Conservation (phyloP, 2,888 invertebrate genomes). For the Trissolcus japonicus region DNA sequence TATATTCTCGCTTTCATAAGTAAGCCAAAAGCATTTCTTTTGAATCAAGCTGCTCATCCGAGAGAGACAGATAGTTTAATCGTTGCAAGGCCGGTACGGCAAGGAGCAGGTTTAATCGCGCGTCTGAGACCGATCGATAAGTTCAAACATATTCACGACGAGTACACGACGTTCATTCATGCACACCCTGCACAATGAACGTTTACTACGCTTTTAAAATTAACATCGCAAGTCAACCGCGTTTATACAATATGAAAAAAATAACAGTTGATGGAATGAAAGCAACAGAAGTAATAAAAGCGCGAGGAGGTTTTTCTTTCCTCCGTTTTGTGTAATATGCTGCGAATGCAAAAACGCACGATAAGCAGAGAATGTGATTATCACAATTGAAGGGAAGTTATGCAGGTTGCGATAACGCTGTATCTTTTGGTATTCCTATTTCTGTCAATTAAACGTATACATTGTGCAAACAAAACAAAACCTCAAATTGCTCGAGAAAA, state of each 20-base stretch:
- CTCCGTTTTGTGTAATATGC: constrained; percentile 11
- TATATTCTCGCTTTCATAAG: too few species aligned
- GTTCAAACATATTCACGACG: constrained; percentile 56
- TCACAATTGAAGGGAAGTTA: constrained; percentile 18
- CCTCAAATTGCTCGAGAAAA: too few species aligned
- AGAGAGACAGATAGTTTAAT: constrained; percentile 24
- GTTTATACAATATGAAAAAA: neutral
- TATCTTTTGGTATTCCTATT: neutral
- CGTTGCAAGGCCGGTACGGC: constrained; percentile 39
- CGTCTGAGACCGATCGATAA: constrained; percentile 60
- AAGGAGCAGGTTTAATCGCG: constrained; percentile 47
- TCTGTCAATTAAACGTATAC: neutral
- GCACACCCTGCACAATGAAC: constrained; percentile 58
- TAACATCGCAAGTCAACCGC: constrained; percentile 15
- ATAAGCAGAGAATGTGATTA: constrained; percentile 21
- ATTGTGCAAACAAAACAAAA: too few species aligned
- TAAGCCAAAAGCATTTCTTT: constrained; percentile 10
- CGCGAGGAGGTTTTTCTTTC: neutral
- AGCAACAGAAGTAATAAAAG: constrained; percentile 1
- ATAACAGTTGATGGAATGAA: constrained; percentile 1
- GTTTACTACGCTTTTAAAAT: constrained; percentile 41
- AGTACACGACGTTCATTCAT: constrained; percentile 63
- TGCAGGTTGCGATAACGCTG: constrained; percentile 11
- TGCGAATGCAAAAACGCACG: constrained; percentile 18
- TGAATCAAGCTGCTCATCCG: constrained; percentile 14